Evolutionary conservation across 2,797 vertebrate genomes (phyloP), one percentile per base, ranked within the genome.

Genomic region (Etheostoma nigrum): DNA sequence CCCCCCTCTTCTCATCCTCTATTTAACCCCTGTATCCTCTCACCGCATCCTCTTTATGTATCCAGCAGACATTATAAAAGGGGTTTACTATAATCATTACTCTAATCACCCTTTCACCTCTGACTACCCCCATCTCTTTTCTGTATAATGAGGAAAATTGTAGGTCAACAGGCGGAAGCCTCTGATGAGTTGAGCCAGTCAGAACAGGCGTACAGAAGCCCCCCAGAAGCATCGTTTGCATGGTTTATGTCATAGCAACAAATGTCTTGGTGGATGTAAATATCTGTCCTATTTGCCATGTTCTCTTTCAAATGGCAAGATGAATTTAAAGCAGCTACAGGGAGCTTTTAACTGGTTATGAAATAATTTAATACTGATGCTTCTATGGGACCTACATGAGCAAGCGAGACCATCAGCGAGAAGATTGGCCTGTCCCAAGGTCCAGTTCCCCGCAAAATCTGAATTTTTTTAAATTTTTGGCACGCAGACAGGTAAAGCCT

Each of bases 111-210:
- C 79, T 74, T 71, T 84, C 59, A 69, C 72, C 76, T 78, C 67
- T n/a, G 52, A 76, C 64, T 75, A 76, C 76, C 81, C 84, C 84
- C 52, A 45, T 76, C 86, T 77, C 69, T 76, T 60, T 36, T 48
- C 45, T 7, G 21, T 3, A 36, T 78, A 74, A 87, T 81, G 74
- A 81, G 72, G 55, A 30, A 85, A 76, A 88, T 89, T 90, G 79
- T 91, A 88, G 89, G 89, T 88, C 90, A 91, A 73, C 59, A 54
- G 69, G 51, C 81, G n/a, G 67, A 80, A 62, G 67, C 64, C 60
- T 78, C 65, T 68, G 66, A 33, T 53, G 47, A 82, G 71, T 65
- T 64, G 51, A 71, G 73, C 71, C 44, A n/a, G 53, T 76, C 69
- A 73, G 69, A 75, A 57, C 65, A 59, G 30, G 21, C 57, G 0